These are phyloP conservation scores for Peromyscus melanophrys DNA, from an alignment of 2,797 vertebrate genomes.

Conservation along the genomic window DNA sequence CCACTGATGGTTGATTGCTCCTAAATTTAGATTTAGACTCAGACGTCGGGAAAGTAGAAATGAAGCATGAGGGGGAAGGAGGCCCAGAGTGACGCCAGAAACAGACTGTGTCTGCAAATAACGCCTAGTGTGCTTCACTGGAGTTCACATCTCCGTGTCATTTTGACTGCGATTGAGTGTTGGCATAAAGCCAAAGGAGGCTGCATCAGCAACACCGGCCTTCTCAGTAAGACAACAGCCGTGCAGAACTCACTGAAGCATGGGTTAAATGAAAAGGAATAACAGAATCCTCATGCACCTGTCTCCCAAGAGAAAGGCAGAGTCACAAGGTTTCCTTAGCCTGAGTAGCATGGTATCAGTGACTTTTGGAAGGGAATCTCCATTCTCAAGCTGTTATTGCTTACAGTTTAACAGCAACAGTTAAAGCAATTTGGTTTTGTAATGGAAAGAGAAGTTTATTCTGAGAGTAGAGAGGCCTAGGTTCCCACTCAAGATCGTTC, in stretches of 20 bases:
- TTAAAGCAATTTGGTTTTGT: background rate
- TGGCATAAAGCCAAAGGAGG: background rate
- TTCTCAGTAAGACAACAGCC: background rate
- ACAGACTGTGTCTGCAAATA: background rate
- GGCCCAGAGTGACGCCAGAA: too few relatives aligned
- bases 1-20: background rate
- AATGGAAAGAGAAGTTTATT: background rate
- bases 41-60: background rate
- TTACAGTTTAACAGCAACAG: background rate
- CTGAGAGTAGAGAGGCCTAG: background rate
- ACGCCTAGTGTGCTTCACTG: background rate
- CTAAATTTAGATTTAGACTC: background rate
- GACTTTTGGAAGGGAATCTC: background rate
- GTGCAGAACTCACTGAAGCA: background rate
- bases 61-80: background rate
- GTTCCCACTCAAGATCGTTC: background rate
- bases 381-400: background rate
- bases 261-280: conserved; percentile 33
- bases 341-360: background rate
- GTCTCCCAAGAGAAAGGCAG: background rate
- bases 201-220: background rate
- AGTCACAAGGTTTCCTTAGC: background rate
- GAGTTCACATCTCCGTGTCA: background rate
- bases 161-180: background rate
- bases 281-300: background rate